phyloP scores from a whole-genome alignment of 2,797 vertebrate genomes.

The Gymnocypris eckloni region DNA sequence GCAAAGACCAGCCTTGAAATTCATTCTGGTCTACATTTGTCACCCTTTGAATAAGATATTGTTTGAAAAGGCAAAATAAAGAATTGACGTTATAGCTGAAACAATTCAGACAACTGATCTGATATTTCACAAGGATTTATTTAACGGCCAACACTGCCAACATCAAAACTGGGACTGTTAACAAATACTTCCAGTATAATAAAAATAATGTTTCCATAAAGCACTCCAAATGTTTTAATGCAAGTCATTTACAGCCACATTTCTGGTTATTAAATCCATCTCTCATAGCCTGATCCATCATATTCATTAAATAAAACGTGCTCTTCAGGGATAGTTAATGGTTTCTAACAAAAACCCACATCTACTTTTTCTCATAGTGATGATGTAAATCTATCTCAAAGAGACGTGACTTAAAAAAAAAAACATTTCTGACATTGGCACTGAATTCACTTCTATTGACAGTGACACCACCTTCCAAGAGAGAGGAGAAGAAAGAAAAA shows the following conservation, averaged over 20 bases:
- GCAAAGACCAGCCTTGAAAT: neutral
- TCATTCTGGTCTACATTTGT: neutral
- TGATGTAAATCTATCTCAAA: slow-evolving; percentile 3
- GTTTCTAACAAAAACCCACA: slow-evolving; percentile 29
- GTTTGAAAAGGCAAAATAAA: slow-evolving; percentile 26
- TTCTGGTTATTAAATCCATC: slow-evolving; percentile 32
- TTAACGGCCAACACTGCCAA: slow-evolving; percentile 29
- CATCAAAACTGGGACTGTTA: neutral
- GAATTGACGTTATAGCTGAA: neutral
- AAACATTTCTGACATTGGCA: slow-evolving; percentile 31
- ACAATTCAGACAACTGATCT: slow-evolving; percentile 21
- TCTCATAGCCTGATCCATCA: slow-evolving; percentile 10
- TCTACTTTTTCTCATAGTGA: slow-evolving; percentile 32
- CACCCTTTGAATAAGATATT: slow-evolving; percentile 24
- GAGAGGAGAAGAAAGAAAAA: slow-evolving; percentile 6
- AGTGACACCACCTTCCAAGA: slow-evolving; percentile 33
- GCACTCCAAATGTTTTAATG: slow-evolving; percentile 19
- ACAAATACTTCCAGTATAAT: slow-evolving; percentile 18
- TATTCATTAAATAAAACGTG: slow-evolving; percentile 43
- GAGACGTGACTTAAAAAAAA: no score
- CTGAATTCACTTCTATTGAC: slow-evolving; percentile 39
- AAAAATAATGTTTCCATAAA: slow-evolving; percentile 35
- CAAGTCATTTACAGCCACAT: slow-evolving; percentile 16
- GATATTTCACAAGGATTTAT: slow-evolving; percentile 24
- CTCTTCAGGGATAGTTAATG: slow-evolving; percentile 27